Conservation (phyloP, 2,888 invertebrate genomes). For the Corythucha ciliata region DNA sequence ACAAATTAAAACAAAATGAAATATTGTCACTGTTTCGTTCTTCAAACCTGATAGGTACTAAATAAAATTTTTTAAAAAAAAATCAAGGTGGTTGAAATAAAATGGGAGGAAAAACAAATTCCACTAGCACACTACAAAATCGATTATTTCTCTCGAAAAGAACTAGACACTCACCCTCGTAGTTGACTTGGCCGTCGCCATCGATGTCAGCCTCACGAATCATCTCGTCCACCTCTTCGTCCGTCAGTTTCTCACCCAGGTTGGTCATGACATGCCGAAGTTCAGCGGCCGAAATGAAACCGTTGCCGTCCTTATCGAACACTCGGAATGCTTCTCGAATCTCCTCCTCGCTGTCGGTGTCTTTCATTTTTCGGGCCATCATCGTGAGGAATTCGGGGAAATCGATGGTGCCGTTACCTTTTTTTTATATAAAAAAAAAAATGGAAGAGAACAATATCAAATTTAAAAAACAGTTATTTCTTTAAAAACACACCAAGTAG, state of each 20-base stretch:
- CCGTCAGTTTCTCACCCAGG: slow-evolving; percentile 97
- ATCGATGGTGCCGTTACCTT: slow-evolving; percentile 99
- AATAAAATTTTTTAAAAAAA: too few species aligned
- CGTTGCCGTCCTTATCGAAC: slow-evolving; percentile 99
- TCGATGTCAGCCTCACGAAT: slow-evolving; percentile 98
- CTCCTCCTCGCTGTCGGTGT: slow-evolving; percentile 98
- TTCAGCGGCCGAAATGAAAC: slow-evolving; percentile 97
- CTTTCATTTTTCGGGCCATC: slow-evolving; percentile 99
- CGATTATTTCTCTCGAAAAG: too few species aligned
- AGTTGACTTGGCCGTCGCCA: slow-evolving; percentile 98
- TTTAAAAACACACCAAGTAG: too few species aligned
- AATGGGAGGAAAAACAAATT: too few species aligned
- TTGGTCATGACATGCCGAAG: slow-evolving; percentile 99
- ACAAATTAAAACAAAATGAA: too few species aligned
- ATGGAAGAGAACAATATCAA: neutral
- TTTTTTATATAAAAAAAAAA: too few species aligned
- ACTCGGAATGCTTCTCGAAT: slow-evolving; percentile 98
- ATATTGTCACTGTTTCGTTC: too few species aligned
- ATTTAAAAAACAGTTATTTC: too few species aligned
- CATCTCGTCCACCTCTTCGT: slow-evolving; percentile 99
- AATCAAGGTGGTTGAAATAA: too few species aligned
- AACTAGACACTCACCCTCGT: slow-evolving; percentile 76
- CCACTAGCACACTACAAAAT: too few species aligned
- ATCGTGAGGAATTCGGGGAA: slow-evolving; percentile 99
- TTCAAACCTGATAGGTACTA: too few species aligned